Evolutionary conservation across 35 echinoderm and acorn worm species (phyloP), one percentile per base, ranked within the genome.

Genomic region (Anneissia japonica): DNA sequence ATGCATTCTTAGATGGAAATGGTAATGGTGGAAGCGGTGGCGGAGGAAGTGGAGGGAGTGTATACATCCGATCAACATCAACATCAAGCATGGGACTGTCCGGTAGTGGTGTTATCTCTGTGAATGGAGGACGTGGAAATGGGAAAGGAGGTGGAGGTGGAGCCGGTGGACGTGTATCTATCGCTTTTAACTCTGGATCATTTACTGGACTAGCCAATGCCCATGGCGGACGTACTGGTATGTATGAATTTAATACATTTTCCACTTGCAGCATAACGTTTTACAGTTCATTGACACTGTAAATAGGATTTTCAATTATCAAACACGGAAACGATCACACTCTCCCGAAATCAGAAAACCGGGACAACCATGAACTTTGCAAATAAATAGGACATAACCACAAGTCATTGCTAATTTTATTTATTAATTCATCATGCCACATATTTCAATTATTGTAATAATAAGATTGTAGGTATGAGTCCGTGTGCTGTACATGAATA

Each of bases 161-260:
- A 31, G 88, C 86, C 55, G 91, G 91, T 85, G 91, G 91, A 23
- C 85, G 87, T 56, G 36, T 93, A 16, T 46, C 73, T 32, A 81
- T 93, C 33, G 75, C 21, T 31, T 80, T 39, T 38, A 30, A 82
- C 41, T 55, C 75, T 37, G 51, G 43, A 17, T 36, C 32, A 16
- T 93, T 89, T 37, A 32, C 64, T 6, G 91, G 91, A 55, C 75
- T 85, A 36, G 77, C 77, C 29, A 73, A 89, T 75, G 85, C 91
- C 6, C 74, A 79, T 79, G 91, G 91, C 0, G 91, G 87, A 41
- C 41, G 84, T 37, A 37, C 85, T 34, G 87, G 91, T 93, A 84
- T 4, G 55, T 78, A 79, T 36, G 26, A 38, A 31, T 76, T 85
- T 29, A 77, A 35, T 77, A 77, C 30, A 76, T 76, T 0, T 75